Evolutionary conservation across 2,113 vertebrate species (phyloP), one percentile per base, ranked within the genome.

Genomic region (Baryphthengus martii): DNA sequence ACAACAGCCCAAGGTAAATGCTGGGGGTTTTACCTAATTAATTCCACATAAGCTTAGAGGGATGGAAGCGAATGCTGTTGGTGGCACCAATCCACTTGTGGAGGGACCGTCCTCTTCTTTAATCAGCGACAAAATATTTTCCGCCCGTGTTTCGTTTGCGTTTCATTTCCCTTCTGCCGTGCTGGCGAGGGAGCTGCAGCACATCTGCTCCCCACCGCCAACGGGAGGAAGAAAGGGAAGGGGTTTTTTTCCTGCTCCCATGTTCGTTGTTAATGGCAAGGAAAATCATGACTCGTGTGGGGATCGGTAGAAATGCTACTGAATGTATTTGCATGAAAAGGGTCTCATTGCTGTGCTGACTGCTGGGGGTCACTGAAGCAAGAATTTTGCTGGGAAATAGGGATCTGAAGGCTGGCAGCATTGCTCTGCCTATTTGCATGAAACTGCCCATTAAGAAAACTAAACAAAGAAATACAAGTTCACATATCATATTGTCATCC

Each of bases 1-100:
- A 93, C 44, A 67, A 47, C 83, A 93, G 63, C 84, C 53, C 65
- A 58, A 89, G 61, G 86, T 76, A 89, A 92, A 61, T 88, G 89
- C 89, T 71, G 31, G 40, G 81, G 59, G 29, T 13, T 52, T 88
- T 92, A 94, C 56, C 96, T 89, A 76, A 96, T 94, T 93, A 92
- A 89, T 72, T 90, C 90, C 42, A 74, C 78, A 35, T 37, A 33
- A 70, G 73, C 66, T 93, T 78, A 72, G 53, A 55, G 80, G 58
- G 74, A 75, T 83, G 1, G 10, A 91, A 88, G 67, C 1, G 10
- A 70, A 35, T 0, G 1, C 62, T 89, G 37, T 37, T 17, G 12
- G 81, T 88, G 82, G 61, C 42, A 79, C 71, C 45, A 70, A 84
- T 62, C 31, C 67, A 75, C 68, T 71, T 23, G 35, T 35, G 50